Evolutionary conservation across 2,888 invertebrate genomes (phyloP), one percentile per base, ranked within the genome.

Genomic region (Protodeltote pygarga): DNA sequence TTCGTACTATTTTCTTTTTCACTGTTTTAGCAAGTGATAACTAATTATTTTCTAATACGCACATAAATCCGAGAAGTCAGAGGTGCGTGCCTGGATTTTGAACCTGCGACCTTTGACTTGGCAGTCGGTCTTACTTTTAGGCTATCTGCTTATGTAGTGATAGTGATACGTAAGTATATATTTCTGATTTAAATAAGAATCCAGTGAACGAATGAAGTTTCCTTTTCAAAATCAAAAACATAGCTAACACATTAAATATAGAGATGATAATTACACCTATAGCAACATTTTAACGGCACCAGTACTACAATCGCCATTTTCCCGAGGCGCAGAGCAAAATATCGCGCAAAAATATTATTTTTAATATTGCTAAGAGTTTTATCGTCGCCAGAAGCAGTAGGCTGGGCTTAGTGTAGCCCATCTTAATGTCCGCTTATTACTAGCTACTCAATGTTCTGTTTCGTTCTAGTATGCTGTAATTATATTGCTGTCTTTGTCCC

Each of bases 351-450:
- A 70, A 68, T 62, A 55, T 54, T 55, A 38, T 68, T 73, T 75
- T 77, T 77, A 73, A 73, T 75, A 73, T 74, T 67, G 63, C 61
- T 64, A 70, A 70, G 63, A 58, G 60, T 68, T 71, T 71, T 65
- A 76, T 80, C 69, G 65, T 75, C 47, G 77, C 80, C 79, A 72
- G 74, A 29, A 77, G 83, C 79, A 53, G 71, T 64, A 70, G 58
- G 67, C 65, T 63, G 62, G 62, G 54, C 57, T 68, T 66, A 65
- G 61, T 70, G 61, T 59, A 61, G 59, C 60, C 50, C 67, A 61
- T 39, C 59, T 65, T 73, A 73, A 77, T 74, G 63, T 64, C 52
- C 45, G 42, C 59, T 73, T 71, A 75, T 68, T 73, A 72, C 71
- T 66, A 67, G 51, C 27, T 55, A 17, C 51, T 29, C 49, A 39